Evolutionary conservation across 1,140 invertebrate genomes (phyloP), one percentile per base, ranked within the genome.

Genomic region (Drosophila teissieri): DNA sequence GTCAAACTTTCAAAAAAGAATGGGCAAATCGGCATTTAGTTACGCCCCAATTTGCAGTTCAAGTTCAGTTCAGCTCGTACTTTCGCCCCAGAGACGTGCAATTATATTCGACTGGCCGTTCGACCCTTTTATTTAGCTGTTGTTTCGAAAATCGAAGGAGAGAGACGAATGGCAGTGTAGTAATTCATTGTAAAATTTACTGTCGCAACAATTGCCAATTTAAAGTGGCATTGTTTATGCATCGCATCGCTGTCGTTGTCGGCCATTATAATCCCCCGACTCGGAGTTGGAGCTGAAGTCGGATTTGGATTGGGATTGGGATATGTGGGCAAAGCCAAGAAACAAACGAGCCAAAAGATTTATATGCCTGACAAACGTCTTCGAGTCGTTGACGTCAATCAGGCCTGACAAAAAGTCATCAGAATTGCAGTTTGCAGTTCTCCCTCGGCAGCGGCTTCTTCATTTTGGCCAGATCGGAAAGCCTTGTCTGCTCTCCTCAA

Each of bases 151-250:
- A 72, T 31, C 14, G 14, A 36, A 31, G 34, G 24, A 6, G 34
- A n/a, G 61, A 22, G 46, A 40, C 24, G 67, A 68, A 72, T 49
- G 68, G 51, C 64, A 62, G 53, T 68, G 75, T 77, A 78, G 81
- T 89, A 90, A 89, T 76, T 90, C 81, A 89, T 89, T 85, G 73
- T 67, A 78, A 69, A 70, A 89, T 86, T 86, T 88, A 86, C 76
- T 81, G 83, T 88, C 69, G 55, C 82, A 80, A 78, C 69, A 80
- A 75, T 85, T 69, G 84, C 84, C 85, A 89, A 89, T 89, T 89
- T 89, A 89, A 90, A 89, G 60, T 83, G 81, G 69, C 85, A 89
- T 88, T 81, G 85, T 89, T 90, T 85, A 90, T 89, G 79, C 61
- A 54, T 65, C 73, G 63, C 72, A 61, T 57, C 40, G 73, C 52